A percentile compares a stretch with the other conserved stretches of the same genome.
These are phyloP conservation scores for Gallinago stenura DNA, from an alignment of 2,797 vertebrate genomes.

Conservation along the genomic window DNA sequence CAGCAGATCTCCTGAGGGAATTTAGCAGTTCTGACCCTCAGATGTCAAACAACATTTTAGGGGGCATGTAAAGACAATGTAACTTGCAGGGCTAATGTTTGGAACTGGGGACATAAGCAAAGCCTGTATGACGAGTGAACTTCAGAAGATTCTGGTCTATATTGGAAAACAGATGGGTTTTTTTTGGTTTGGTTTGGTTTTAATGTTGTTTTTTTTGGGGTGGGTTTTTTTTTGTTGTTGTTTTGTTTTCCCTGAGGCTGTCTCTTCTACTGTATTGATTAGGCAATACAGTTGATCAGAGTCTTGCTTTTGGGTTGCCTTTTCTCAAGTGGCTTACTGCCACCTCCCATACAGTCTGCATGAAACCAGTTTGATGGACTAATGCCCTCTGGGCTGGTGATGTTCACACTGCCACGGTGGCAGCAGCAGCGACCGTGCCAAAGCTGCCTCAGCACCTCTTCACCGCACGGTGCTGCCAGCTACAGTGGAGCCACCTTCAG, in stretches of 20 bases:
- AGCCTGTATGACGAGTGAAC: neutral
- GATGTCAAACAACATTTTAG: neutral
- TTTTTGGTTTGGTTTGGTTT: neutral
- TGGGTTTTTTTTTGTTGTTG: neutral
- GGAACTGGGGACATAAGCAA: neutral
- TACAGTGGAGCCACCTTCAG: accelerated
- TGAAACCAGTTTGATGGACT: neutral
- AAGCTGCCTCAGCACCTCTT: neutral
- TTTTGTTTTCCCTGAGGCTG: neutral
- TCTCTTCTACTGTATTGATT: neutral
- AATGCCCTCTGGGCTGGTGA: accelerated
- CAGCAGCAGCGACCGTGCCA: neutral
- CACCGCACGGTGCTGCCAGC: neutral
- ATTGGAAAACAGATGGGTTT: neutral
- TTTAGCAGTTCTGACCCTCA: neutral
- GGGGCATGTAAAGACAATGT: neutral
- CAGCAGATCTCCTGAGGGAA: neutral
- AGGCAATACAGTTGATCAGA: neutral
- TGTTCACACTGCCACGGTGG: accelerated
- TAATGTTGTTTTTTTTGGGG: neutral
- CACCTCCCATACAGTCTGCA: neutral
- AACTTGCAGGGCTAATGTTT: neutral
- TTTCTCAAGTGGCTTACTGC: neutral
- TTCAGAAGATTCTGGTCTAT: neutral
- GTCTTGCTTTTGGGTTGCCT: neutral